Base-by-base conservation (phyloP, 2,888 invertebrate species). In the Heliconius cydno region DNA sequence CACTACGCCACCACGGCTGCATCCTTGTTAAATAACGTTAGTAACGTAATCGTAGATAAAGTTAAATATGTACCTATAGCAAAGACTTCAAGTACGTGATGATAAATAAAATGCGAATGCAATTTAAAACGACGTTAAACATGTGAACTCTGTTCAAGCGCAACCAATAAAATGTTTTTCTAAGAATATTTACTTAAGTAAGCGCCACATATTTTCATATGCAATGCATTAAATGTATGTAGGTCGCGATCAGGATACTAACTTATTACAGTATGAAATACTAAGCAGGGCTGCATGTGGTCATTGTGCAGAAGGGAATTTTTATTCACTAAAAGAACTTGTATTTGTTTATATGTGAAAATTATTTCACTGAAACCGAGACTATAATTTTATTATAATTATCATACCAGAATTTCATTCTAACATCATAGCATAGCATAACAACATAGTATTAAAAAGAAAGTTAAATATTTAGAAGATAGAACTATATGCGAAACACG, bases 161-260 rank as follows among this genome's bases (percentile, higher is more conserved):
- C 30, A 30, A 19, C 52, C 30, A 73, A 73, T 73, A 73, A 57
- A 60, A 73, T n/a, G 60, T 60, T 57, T 72, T 72, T 72, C 57
- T 57, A 60, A n/a, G 13, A 73, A 60, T 60, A 57, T 72, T 72
- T n/a, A 72, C 72, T 13, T 72, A 70, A n/a, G 38, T 72, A 70
- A n/a, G 38, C 68, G n/a, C 68, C 68, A 38, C 25, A 70, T 70
- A 41, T 70, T 70, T 70, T 70, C 25, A 46, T 70, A 25, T 28
- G 13, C 19, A 38, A 70, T n/a, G n/a, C n/a, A n/a, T 46, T 25
- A 70, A 70, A 25, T 41, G 70, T 41, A 70, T 41, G n/a, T 25
- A 70, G 41, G 70, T 70, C 12, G 25, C 15, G 15, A 6, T 25
- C 13, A 6, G 65, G 7, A 65, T 28, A 65, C 28, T 28, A 28